A percentile compares a stretch with the other conserved stretches of the same genome.
Evolutionary conservation across 2,113 vertebrate species (phyloP).

Genomic region (Noctilio leporinus): DNA sequence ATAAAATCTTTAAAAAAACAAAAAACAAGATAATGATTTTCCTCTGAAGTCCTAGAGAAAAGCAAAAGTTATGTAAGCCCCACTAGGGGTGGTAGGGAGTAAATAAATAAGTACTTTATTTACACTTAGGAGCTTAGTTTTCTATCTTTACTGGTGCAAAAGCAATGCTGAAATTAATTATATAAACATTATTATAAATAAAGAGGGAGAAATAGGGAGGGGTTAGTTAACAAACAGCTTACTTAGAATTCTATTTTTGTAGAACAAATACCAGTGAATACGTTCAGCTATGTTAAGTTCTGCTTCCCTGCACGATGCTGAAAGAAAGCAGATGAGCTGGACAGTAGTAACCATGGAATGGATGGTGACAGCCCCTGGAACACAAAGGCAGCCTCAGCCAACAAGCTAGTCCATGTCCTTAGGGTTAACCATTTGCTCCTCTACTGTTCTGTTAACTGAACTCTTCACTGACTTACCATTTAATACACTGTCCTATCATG

Average conservation of each 20-base stretch:
- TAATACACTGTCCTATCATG: not conserved
- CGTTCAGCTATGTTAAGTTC: not conserved
- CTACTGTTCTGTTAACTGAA: not conserved
- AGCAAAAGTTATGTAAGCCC: not conserved
- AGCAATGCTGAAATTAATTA: not conserved
- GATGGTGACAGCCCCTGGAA: not conserved
- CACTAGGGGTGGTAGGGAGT: not conserved
- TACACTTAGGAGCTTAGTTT: not conserved
- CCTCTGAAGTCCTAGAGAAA: not conserved
- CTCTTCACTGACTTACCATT: not conserved
- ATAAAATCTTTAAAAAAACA: no score
- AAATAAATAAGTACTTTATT: not conserved
- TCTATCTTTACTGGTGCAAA: not conserved
- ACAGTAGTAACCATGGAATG: not conserved
- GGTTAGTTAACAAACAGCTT: not conserved
- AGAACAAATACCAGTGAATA: not conserved
- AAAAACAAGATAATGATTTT: not conserved
- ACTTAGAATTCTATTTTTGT: not conserved
- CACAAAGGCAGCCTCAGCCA: not conserved
- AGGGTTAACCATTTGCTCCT: not conserved
- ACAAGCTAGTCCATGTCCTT: not conserved
- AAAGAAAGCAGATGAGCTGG: not conserved
- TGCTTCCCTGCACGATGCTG: not conserved
- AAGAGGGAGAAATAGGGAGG: not conserved
- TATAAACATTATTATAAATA: not conserved